Conservation (phyloP, 2,113 vertebrate genomes). For the Heterotis niloticus region DNA sequence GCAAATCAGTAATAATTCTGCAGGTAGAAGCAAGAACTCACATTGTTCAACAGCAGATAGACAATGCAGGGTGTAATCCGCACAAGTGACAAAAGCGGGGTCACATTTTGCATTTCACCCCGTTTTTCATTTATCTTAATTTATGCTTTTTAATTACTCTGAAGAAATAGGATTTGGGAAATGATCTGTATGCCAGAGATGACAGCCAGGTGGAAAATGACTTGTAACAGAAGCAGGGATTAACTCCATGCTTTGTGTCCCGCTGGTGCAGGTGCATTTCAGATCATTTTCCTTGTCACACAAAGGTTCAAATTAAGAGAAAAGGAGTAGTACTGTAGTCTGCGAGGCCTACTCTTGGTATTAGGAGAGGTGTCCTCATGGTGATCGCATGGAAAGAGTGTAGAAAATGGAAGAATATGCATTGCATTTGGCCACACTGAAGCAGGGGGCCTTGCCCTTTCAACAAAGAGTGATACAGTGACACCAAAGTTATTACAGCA, state of each 20-base stretch:
- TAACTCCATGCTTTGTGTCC: background rate
- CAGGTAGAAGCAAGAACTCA: conserved; percentile 39
- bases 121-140: conserved; percentile 39
- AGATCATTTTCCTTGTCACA: conserved; percentile 8
- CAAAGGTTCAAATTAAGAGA: background rate
- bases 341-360: background rate
- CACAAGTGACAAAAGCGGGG: conserved; percentile 32
- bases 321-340: background rate
- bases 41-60: conserved; percentile 27
- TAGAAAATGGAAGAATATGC: background rate
- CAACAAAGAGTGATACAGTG: too few species aligned
- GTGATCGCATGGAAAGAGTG: background rate
- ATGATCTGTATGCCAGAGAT: conserved; percentile 27
- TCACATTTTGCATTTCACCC: conserved; percentile 30
- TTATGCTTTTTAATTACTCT: conserved; percentile 48
- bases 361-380: background rate
- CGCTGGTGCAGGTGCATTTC: background rate
- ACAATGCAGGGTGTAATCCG: conserved; percentile 23
- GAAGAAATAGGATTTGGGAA: conserved; percentile 45
- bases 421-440: too few species aligned
- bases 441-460: too few species aligned
- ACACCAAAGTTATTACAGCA: too few species aligned
- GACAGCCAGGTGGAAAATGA: conserved; percentile 14
- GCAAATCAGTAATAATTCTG: conserved; percentile 39
- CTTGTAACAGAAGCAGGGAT: conserved; percentile 28